Conservation (phyloP, 2,888 invertebrate genomes). For the Drosophila maculinotata region DNA sequence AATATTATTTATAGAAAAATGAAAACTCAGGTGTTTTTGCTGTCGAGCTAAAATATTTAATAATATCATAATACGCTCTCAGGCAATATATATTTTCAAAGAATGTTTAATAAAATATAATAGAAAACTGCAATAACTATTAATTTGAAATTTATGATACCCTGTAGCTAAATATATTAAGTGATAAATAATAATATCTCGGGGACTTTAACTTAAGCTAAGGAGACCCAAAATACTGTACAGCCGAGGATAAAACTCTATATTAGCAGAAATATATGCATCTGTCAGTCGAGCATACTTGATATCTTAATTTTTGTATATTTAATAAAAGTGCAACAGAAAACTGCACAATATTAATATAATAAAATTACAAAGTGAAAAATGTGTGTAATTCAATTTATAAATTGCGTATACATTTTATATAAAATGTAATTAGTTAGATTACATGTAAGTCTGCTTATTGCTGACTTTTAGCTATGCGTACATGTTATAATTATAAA, state of each 20-base stretch:
- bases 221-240: no score
- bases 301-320: no score
- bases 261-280: no score
- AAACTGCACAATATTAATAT: neutral
- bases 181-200: no score
- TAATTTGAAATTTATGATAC: neutral
- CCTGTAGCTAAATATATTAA: neutral
- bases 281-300: no score
- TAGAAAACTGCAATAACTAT: neutral
- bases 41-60: conserved; percentile 1
- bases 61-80: neutral
- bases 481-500: neutral
- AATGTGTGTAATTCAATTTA: neutral
- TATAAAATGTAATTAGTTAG: neutral
- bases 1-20: conserved; percentile 42
- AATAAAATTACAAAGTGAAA: neutral
- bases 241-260: no score
- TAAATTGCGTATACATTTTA: neutral
- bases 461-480: no score
- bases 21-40: conserved; percentile 26
- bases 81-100: neutral
- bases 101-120: neutral
- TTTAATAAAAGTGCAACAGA: neutral
- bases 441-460: neutral
- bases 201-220: no score